Percentiles rank a stretch among this genome's conserved stretches.
phyloP scores from a whole-genome alignment of 2,113 vertebrate genomes.

The Macrotus californicus region DNA sequence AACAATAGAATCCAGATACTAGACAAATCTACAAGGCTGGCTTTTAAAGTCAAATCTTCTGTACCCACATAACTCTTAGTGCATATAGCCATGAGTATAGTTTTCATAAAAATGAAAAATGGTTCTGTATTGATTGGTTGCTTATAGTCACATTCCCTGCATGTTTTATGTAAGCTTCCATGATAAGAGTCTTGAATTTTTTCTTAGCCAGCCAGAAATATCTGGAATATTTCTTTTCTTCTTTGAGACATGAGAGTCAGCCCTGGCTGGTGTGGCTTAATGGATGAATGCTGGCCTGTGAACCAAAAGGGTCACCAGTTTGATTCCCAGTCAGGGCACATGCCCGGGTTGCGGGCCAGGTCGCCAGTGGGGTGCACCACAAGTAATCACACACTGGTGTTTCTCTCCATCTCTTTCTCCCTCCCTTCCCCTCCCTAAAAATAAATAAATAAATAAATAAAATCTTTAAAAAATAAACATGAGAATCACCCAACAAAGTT shows the following conservation, averaged over 20 bases:
- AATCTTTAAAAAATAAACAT: background rate
- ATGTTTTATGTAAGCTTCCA: background rate
- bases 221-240: background rate
- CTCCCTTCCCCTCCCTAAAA: too few relatives aligned
- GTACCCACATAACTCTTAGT: background rate
- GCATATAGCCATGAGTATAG: background rate
- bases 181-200: background rate
- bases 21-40: background rate
- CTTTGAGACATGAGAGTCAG: background rate
- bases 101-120: slow-evolving; percentile 48
- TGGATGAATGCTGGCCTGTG: too few relatives aligned
- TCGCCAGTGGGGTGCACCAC: too few relatives aligned
- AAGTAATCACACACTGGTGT: too few relatives aligned
- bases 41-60: background rate
- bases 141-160: background rate
- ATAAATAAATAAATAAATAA: too few relatives aligned
- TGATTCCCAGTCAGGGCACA: too few relatives aligned
- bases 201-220: background rate
- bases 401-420: too few relatives aligned
- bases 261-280: too few relatives aligned
- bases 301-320: too few relatives aligned
- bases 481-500: background rate
- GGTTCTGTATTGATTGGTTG: background rate
- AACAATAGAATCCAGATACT: background rate
- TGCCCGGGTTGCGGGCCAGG: too few relatives aligned